These are phyloP conservation scores for Labeo catla DNA, from an alignment of 2,113 vertebrate genomes.

Conservation along the genomic window DNA sequence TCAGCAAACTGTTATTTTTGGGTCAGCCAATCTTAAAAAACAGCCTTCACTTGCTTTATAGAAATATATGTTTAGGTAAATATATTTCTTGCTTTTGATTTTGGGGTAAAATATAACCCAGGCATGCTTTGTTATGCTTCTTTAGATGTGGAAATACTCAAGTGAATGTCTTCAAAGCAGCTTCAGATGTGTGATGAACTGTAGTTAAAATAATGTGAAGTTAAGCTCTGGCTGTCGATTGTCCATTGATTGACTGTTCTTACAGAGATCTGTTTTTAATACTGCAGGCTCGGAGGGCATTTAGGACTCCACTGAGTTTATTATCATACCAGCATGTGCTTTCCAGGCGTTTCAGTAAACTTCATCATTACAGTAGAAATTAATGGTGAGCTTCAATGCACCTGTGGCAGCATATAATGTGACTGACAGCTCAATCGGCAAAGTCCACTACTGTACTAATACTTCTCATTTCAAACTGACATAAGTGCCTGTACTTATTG, in stretches of 20 bases:
- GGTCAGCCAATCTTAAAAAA: not conserved
- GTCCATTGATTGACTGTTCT: not conserved
- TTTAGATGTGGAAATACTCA: not conserved
- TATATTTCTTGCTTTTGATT: not conserved
- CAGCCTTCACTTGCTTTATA: not conserved
- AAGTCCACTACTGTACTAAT: not conserved
- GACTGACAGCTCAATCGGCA: constrained; percentile 10
- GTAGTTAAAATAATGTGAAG: constrained; percentile 7
- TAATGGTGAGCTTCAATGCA: not conserved
- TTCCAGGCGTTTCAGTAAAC: not conserved
- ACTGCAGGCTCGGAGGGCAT: not conserved
- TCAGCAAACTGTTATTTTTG: too few species aligned
- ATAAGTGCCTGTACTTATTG: not conserved
- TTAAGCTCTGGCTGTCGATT: constrained; percentile 8
- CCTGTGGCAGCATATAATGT: not conserved
- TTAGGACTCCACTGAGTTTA: not conserved
- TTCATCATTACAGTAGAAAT: not conserved
- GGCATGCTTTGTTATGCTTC: not conserved
- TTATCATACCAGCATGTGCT: not conserved
- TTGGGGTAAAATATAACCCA: not conserved
- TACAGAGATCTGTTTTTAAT: constrained; percentile 5
- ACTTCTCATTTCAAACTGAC: not conserved
- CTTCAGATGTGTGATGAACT: constrained; percentile 15
- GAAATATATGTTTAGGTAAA: not conserved
- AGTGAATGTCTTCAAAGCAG: constrained; percentile 6